phyloP scores from a whole-genome alignment of 2,888 invertebrate genomes.

The Heliconius cydno region DNA sequence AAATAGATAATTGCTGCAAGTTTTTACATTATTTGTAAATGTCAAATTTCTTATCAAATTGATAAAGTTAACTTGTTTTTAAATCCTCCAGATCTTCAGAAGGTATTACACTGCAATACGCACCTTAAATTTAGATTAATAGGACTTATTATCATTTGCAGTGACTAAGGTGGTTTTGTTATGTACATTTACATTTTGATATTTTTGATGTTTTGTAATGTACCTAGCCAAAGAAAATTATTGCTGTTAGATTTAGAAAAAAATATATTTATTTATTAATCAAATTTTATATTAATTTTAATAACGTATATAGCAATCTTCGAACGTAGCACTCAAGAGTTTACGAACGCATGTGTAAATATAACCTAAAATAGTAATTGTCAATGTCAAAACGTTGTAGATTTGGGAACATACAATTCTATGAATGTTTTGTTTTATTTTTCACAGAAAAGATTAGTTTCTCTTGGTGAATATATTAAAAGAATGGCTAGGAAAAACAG shows the following conservation, averaged over 20 bases:
- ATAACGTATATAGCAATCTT: too few species aligned
- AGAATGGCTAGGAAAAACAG: conserved; percentile 74
- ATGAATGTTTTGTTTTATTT: conserved; percentile 52
- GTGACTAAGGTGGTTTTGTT: not conserved
- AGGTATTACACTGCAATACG: not conserved
- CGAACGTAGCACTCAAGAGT: too few species aligned
- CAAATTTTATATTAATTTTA: not conserved
- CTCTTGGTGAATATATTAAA: conserved; percentile 69
- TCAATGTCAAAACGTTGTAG: conserved; percentile 29
- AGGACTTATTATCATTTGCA: not conserved
- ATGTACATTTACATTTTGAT: not conserved
- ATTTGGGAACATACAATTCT: conserved; percentile 9
- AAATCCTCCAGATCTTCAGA: too few species aligned
- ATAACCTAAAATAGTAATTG: conserved; percentile 14
- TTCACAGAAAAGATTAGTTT: conserved; percentile 59
- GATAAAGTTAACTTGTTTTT: not conserved
- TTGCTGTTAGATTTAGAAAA: not conserved
- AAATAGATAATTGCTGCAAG: not conserved
- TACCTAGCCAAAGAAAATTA: not conserved
- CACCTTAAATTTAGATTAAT: fast-evolving
- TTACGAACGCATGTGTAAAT: conserved; percentile 18
- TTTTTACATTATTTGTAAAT: conserved; percentile 14
- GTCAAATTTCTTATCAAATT: conserved; percentile 27
- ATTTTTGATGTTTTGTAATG: too few species aligned
- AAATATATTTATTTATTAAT: not conserved